Evolutionary conservation across 1,140 invertebrate genomes (phyloP), one percentile per base, ranked within the genome.

Genomic region (Pinna nobilis): DNA sequence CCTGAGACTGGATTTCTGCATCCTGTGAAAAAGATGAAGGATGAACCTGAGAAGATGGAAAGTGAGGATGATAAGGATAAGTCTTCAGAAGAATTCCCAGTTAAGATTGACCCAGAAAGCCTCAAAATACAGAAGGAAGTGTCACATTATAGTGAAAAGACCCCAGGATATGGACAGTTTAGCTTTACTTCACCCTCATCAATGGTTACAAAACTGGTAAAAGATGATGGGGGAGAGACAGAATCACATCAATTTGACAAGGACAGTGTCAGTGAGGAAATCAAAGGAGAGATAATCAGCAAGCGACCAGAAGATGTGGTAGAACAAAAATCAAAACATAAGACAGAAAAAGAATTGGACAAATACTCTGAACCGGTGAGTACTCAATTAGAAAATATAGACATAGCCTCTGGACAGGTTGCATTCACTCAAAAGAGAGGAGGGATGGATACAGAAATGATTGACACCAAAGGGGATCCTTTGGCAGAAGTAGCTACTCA

Each of bases 191-290:
- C 7, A 20, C 55, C 20, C 15, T 59, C 55, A n/a, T 20, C 4
- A n/a, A 30, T 59, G n/a, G 11, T 59, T 33, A 32, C 37, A 20
- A 30, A 30, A 59, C 30, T 35, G 37, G 20, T 35, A 33, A 33
- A 59, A n/a, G 30, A 59, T 35, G 55, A 33, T 59, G 55, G 37
- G 30, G 55, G 30, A 20, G 23, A 59, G 5, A 59, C 37, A 35
- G 55, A 9, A 5, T 15, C 37, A 33, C 23, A n/a, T 59, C 7
- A 59, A 33, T 1, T 4, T 35, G 37, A 25, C n/a, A 0, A 59
- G 28, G 20, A 47, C 44, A 47, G 6, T 18, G 44, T 20, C 15
- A 18, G 15, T 47, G 15, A 15, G 15, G 15, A 47, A 47, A 47
- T 35, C 33, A 59, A 4, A 2, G 11, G 55, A 59, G 1, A 33